Evolutionary conservation across 2,113 vertebrate species (phyloP), one percentile per base, ranked within the genome.

Genomic region (Lophius piscatorius): DNA sequence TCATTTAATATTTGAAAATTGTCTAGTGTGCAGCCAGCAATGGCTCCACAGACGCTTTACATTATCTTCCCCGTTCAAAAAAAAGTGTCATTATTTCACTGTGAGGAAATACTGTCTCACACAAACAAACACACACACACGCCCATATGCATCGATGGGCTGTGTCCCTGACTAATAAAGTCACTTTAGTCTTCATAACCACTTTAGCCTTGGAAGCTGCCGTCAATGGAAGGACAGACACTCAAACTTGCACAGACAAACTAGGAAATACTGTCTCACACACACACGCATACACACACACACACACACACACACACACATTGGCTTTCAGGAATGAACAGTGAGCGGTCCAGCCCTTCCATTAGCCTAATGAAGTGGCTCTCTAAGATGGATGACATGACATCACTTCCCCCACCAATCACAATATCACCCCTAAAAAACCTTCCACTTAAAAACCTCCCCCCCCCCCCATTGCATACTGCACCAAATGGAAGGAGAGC

Each of bases 351-450:
- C 87, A 83, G 76, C 81, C 63, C 70, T 84, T 91, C 87, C 90
- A 91, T 91, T 91, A 90, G 84, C 76, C 70, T 88, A 88, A 89
- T 91, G 87, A 91, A 90, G 88, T 88, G 80, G 83, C 81, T 82
- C 81, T 46, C 69, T 26, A 80, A 91, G 87, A 91, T 83, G 81
- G 83, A 88, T 85, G 84, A 84, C 71, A 84, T 90, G 89, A 89
- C 89, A 90, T 88, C 88, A 90, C 74, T 80, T 72, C 72, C 70
- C 62, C 76, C 63, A 85, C 81, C 80, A 83, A 87, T 85, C 81
- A 88, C 82, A 78, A 83, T 85, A 78, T 89, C 78, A 84, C 83
- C 83, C 83, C 84, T 74, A 84, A 88, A 87, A 84, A 86, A 76
- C 75, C 76, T 82, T 87, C 70, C 63, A 65, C 79, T 88, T 79